Evolutionary conservation across 2,888 invertebrate species (phyloP), one percentile per base, ranked within the genome.

Genomic region (Microctonus hyperodae): DNA sequence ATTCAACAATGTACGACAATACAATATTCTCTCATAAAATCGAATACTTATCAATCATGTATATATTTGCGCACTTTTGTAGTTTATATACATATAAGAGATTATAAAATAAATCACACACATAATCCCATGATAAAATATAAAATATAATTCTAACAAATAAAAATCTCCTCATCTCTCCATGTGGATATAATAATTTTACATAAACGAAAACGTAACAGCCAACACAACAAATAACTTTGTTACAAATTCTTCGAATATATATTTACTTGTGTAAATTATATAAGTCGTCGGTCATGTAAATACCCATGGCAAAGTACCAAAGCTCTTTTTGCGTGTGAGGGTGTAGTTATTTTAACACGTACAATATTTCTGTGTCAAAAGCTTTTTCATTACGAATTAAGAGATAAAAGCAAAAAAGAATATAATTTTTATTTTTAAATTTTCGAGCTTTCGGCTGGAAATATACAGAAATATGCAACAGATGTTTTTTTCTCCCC

Each of bases 251-350:
- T 53, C 1, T 16, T 22, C 22, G n/a, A 3, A 23, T 23, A 9
- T 20, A n/a, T n/a, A n/a, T n/a, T n/a, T n/a, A 7, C 9, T 3
- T 22, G 16, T 50, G 10, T 22, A 22, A 23, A 25, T 9, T n/a
- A 51, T 25, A 51, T 51, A 23, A 23, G 13, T n/a, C 25, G n/a
- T n/a, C n/a, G n/a, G n/a, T n/a, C n/a, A n/a, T n/a, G n/a, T n/a
- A n/a, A n/a, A n/a, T n/a, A n/a, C n/a, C n/a, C n/a, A 25, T 51
- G 51, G 51, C 51, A 51, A 51, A 51, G 22, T 51, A 22, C 51
- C 51, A 51, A 51, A 22, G 23, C 13, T 11, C 6, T 10, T 25
- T 0, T 1, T n/a, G 16, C 16, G 9, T 16, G 44, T 25, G 51
- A 23, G 51, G 23, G 23, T 23, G 51, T 51, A 25, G n/a, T n/a